Conservation (phyloP, 2,888 invertebrate genomes). For the Eubasilissa splendida region DNA sequence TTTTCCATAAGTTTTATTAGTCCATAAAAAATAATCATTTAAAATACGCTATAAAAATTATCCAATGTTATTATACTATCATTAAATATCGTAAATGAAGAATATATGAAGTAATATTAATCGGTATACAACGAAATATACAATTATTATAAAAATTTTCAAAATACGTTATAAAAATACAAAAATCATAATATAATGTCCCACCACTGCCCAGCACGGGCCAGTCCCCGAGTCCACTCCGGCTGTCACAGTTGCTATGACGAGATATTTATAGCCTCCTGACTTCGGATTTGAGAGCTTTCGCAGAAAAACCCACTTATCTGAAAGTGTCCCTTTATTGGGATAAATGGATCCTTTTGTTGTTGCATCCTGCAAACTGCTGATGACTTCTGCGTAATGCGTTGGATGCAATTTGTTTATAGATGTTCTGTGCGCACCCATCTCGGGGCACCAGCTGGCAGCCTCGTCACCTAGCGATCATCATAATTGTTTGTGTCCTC, state of each 20-base stretch:
- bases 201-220: no score
- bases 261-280: not conserved
- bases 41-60: no score
- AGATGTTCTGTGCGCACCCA: no score
- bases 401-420: not conserved
- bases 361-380: constrained; percentile 34
- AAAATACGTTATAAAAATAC: not conserved
- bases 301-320: constrained; percentile 51
- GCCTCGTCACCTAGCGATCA: no score
- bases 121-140: not conserved
- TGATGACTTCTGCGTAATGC: constrained; percentile 1
- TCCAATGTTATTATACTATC: no score
- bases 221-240: not conserved
- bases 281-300: constrained; percentile 48
- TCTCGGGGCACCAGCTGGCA: no score
- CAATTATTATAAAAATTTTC: not conserved
- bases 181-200: no score
- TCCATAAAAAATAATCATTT: no score
- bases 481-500: no score
- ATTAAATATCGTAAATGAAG: no score
- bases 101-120: no score
- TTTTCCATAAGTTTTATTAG: no score
- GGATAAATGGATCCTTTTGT: constrained; percentile 47
- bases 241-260: not conserved
- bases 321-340: constrained; percentile 46